Evolutionary conservation across 1,140 invertebrate genomes (phyloP).

Genomic region (Notospermus geniculatus): DNA sequence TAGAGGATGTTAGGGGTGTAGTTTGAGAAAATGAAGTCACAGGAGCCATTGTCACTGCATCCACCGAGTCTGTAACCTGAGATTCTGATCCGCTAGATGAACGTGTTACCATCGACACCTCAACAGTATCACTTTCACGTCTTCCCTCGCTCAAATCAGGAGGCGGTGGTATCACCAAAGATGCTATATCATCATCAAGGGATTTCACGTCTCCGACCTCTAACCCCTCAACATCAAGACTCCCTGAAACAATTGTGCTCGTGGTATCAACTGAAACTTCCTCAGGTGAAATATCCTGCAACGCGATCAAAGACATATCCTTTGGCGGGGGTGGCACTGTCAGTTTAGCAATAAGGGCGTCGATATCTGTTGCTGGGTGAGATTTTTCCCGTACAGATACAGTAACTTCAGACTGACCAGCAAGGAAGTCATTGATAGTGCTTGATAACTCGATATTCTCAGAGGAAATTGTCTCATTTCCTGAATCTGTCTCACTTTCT

Average conservation of each 20-base stretch:
- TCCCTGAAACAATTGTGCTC: neutral
- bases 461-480: constrained; percentile 25
- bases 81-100: too few relatives aligned
- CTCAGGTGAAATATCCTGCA: too few relatives aligned
- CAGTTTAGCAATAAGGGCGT: constrained; percentile 78
- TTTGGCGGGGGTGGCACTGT: constrained; percentile 70
- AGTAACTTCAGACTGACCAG: neutral
- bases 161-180: constrained; percentile 78
- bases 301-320: neutral
- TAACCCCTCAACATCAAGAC: neutral
- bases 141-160: constrained; percentile 56
- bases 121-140: too few relatives aligned
- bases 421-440: neutral
- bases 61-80: too few relatives aligned
- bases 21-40: too few relatives aligned
- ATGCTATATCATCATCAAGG: constrained; percentile 67
- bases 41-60: too few relatives aligned
- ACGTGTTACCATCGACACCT: too few relatives aligned
- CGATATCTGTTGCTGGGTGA: constrained; percentile 58
- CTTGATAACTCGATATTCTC: constrained; percentile 21
- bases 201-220: neutral
- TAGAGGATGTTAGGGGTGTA: too few relatives aligned
- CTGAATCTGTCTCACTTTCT: constrained; percentile 24
- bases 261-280: too few relatives aligned
- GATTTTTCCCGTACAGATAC: neutral